Percentiles rank a stretch among this genome's conserved stretches.
phyloP scores from a whole-genome alignment of 2,113 vertebrate species.

The Rhea pennata region DNA sequence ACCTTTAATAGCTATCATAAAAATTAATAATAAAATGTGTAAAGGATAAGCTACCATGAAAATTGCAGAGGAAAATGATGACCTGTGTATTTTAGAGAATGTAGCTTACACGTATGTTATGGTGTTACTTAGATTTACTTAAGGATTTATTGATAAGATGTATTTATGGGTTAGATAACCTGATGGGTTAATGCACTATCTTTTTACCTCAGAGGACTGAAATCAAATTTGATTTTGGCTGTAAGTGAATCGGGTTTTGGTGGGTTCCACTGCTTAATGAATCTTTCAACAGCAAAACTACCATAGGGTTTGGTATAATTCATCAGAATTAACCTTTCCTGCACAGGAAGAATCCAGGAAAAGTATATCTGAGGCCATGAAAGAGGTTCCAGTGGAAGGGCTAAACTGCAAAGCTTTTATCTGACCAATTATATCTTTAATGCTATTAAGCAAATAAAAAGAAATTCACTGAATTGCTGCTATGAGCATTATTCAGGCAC shows the following conservation, averaged over 20 bases:
- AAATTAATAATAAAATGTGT: slow-evolving; percentile 36
- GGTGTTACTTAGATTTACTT: background rate
- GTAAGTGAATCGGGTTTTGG: background rate
- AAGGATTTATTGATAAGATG: background rate
- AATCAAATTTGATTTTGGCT: slow-evolving; percentile 26
- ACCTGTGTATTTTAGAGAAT: background rate
- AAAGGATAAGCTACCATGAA: slow-evolving; percentile 4
- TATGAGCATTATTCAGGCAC: background rate
- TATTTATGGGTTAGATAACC: background rate
- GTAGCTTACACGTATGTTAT: background rate
- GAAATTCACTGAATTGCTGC: background rate
- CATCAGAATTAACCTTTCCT: background rate
- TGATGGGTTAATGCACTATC: background rate
- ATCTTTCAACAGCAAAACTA: background rate
- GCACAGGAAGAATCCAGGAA: background rate
- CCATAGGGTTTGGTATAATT: background rate
- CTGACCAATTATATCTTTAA: background rate
- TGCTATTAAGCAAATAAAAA: slow-evolving; percentile 32
- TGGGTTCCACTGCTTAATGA: background rate
- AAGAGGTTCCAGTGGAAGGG: background rate
- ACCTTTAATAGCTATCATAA: slow-evolving; percentile 14
- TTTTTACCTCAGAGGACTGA: background rate
- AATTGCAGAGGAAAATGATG: slow-evolving; percentile 2
- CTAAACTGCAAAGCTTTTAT: background rate
- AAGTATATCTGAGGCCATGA: background rate